phyloP scores from a whole-genome alignment of 2,888 invertebrate genomes.

The Colletes collaris region DNA sequence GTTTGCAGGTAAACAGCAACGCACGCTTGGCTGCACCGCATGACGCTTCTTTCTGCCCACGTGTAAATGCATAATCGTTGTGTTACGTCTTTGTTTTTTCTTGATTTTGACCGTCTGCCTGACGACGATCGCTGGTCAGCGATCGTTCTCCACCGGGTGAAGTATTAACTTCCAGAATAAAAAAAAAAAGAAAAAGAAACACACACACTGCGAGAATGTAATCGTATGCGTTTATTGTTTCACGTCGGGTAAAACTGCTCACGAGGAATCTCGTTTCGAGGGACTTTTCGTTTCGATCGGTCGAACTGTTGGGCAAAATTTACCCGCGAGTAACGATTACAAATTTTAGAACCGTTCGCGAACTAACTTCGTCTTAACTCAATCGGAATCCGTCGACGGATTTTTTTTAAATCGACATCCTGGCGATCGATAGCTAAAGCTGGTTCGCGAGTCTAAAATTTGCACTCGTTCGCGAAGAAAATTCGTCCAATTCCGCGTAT shows the following conservation, averaged over 20 bases:
- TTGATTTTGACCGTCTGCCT: conserved; percentile 69
- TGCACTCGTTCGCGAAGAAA: too few relatives aligned
- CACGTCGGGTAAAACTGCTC: background rate
- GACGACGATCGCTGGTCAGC: conserved; percentile 55
- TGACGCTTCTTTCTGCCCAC: conserved; percentile 82
- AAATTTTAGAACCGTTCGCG: too few relatives aligned
- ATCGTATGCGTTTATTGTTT: conserved; percentile 3
- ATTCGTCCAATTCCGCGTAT: background rate
- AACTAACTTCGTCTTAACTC: too few relatives aligned
- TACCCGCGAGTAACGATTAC: too few relatives aligned
- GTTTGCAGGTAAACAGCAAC: conserved; percentile 90
- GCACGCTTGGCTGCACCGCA: conserved; percentile 83
- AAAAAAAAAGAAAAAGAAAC: background rate
- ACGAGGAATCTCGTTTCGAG: background rate
- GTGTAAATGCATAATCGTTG: conserved; percentile 82
- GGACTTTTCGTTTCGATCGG: background rate
- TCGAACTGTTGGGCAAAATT: background rate
- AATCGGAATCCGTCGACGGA: too few relatives aligned
- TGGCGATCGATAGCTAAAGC: too few relatives aligned
- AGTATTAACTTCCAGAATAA: background rate
- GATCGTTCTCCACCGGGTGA: conserved; percentile 36
- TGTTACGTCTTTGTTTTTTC: conserved; percentile 79
- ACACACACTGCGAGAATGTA: background rate
- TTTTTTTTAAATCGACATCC: too few relatives aligned
- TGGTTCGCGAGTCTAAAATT: too few relatives aligned